phyloP scores from a whole-genome alignment of 1,140 invertebrate species.

The Eubasilissa regina region DNA sequence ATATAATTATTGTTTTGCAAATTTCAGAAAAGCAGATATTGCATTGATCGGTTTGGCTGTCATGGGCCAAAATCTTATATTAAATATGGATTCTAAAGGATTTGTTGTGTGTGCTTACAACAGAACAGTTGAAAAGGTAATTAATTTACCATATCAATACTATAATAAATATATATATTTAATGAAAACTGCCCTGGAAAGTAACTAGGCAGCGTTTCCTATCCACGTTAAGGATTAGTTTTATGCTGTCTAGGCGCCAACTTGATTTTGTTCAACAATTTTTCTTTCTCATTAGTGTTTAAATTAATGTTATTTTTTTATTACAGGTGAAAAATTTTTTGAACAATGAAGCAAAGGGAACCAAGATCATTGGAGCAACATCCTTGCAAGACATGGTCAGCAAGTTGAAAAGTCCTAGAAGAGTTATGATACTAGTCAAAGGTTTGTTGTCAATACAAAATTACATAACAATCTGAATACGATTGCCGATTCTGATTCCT shows the following conservation, averaged over 20 bases:
- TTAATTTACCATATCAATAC: background rate
- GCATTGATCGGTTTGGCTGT: slow-evolving; percentile 95
- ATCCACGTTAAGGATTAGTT: too few species aligned
- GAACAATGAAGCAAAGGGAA: slow-evolving; percentile 88
- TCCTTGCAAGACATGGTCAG: slow-evolving; percentile 94
- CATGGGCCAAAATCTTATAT: slow-evolving; percentile 99
- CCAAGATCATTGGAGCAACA: slow-evolving; percentile 95
- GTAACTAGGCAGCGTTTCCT: too few species aligned
- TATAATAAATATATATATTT: too few species aligned
- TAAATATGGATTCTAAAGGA: slow-evolving; percentile 99
- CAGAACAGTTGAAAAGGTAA: slow-evolving; percentile 91
- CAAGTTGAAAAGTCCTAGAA: slow-evolving; percentile 93
- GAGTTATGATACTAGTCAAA: slow-evolving; percentile 98
- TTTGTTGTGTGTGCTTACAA: slow-evolving; percentile 99
- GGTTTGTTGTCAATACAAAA: background rate
- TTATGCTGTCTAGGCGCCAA: too few species aligned
- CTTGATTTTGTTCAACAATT: too few species aligned
- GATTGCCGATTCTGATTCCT: too few species aligned
- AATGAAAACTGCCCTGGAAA: too few species aligned
- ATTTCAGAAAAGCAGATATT: slow-evolving; percentile 80
- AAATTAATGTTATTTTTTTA: background rate
- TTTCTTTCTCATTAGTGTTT: too few species aligned
- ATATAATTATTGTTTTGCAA: background rate
- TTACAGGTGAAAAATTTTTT: slow-evolving; percentile 73
- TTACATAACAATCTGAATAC: too few species aligned